phyloP scores from a whole-genome alignment of 2,113 vertebrate species.

The Rhineura floridana region DNA sequence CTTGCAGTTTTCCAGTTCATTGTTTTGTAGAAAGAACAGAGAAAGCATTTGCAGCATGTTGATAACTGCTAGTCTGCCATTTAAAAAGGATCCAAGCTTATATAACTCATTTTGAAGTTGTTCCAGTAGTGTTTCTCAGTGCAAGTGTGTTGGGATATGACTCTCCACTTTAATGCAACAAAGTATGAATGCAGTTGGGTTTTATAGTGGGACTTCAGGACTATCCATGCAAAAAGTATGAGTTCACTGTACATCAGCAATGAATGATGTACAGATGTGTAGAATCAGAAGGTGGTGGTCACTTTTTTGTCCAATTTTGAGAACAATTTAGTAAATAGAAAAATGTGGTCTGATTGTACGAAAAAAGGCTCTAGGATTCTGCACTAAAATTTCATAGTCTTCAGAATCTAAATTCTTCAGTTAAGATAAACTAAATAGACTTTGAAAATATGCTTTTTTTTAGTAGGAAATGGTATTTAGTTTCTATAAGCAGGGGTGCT shows the following conservation, averaged over 20 bases:
- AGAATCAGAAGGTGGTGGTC: not conserved
- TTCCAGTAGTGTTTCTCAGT: not conserved
- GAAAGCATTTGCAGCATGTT: slow-evolving; percentile 14
- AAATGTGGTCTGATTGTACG: not conserved
- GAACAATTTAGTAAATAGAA: not conserved
- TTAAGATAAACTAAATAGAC: not conserved
- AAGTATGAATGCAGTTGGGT: not conserved
- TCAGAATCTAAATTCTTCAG: not conserved
- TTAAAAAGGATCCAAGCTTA: not conserved
- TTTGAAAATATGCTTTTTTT: not conserved
- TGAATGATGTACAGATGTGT: not conserved
- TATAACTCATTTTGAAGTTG: not conserved
- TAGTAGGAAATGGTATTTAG: too few species aligned
- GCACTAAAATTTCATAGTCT: not conserved
- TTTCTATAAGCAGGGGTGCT: too few species aligned
- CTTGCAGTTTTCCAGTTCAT: slow-evolving; percentile 57
- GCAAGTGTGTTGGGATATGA: not conserved
- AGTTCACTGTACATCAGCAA: not conserved
- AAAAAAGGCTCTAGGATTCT: not conserved
- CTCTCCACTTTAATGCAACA: not conserved
- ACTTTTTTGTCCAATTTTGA: not conserved
- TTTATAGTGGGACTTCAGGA: not conserved
- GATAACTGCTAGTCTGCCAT: slow-evolving; percentile 15
- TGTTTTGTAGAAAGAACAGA: not conserved
- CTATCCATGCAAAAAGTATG: not conserved